Base-by-base conservation (phyloP, 2,113 vertebrate species). In the Fregata magnificens region DNA sequence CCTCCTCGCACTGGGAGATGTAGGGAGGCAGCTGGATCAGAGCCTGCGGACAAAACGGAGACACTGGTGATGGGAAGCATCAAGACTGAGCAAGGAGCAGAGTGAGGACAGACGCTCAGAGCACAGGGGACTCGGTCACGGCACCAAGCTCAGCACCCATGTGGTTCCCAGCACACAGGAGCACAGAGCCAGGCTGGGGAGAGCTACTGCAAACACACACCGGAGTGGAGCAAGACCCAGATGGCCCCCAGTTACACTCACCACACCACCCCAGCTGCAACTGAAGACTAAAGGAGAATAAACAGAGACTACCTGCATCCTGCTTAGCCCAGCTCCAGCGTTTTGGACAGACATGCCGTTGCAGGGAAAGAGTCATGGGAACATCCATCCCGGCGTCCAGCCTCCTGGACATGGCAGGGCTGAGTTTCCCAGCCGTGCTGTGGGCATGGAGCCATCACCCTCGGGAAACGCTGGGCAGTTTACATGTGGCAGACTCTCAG, bases 1-100 rank as follows among this genome's bases (percentile, higher is more conserved):
- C 99, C 94, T 99, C 99, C 72, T 99, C 99, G 1, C 99, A 99
- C 97, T 99, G 99, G 59, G 99, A 99, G 96, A 99, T 99, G 96
- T 99, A 99, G 45, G 99, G 99, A 4, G 99, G 99, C 95, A 99
- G 97, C 97, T 99, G 99, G 97, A 99, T 99, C 96, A 99, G 98
- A 80, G 99, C 99, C 99, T 99, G 97, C 0, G 56, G 88, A 77
- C 9, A 32, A 89, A 97, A 90, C 34, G 73, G 22, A 95, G 40
- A 85, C 26, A 55, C 2, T 0, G 1, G 34, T 76, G 59, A 80
- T 5, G n/a, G 32, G 32, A 52, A 76, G 11, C 67, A 31, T 1
- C 49, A 29, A 15, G 26, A 31, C 29, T 6, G 7, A 63, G 59
- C 63, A 45, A 47, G 16, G 29, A 91, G 34, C 38, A 0, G 18